phyloP scores from a whole-genome alignment of 1,140 invertebrate species.

The Drosophila novamexicana region DNA sequence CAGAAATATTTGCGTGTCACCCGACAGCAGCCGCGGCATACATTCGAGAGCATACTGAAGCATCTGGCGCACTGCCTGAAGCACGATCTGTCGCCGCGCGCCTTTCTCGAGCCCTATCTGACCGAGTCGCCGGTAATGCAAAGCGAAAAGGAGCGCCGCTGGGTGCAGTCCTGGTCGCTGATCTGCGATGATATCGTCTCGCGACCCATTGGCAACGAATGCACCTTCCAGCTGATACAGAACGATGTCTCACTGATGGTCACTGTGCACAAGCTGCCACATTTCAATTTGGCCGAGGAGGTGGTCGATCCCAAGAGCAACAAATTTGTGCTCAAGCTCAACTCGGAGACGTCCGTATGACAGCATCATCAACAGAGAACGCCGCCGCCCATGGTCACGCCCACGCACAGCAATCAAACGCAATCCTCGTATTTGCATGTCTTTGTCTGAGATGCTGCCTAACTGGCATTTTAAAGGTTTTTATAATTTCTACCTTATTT shows the following conservation, averaged over 20 bases:
- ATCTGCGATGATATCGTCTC: conserved; percentile 96
- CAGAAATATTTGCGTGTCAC: conserved; percentile 98
- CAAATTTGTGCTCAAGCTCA: conserved; percentile 96
- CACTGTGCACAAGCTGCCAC: conserved; percentile 92
- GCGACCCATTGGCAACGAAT: conserved; percentile 91
- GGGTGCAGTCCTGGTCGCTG: conserved; percentile 95
- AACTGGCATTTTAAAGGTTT: background rate
- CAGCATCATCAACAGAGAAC: conserved; percentile 43
- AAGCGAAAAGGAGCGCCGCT: conserved; percentile 91
- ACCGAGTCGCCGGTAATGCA: conserved; percentile 91
- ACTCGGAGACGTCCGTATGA: conserved; percentile 98
- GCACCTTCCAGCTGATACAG: conserved; percentile 95
- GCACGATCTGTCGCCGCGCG: conserved; percentile 96
- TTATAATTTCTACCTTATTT: too few species aligned
- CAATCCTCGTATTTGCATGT: conserved; percentile 81
- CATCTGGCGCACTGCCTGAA: conserved; percentile 96
- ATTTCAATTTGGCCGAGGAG: conserved; percentile 97
- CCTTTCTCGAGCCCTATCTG: conserved; percentile 96
- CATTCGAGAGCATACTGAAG: conserved; percentile 94
- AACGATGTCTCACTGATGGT: conserved; percentile 97
- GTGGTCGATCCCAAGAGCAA: conserved; percentile 97
- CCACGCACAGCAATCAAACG: conserved; percentile 80
- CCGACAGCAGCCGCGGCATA: conserved; percentile 96
- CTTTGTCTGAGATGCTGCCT: conserved; percentile 61
- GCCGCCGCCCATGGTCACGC: conserved; percentile 62